phyloP scores from a whole-genome alignment of 1,140 invertebrate species.

The Lithobius niger region DNA sequence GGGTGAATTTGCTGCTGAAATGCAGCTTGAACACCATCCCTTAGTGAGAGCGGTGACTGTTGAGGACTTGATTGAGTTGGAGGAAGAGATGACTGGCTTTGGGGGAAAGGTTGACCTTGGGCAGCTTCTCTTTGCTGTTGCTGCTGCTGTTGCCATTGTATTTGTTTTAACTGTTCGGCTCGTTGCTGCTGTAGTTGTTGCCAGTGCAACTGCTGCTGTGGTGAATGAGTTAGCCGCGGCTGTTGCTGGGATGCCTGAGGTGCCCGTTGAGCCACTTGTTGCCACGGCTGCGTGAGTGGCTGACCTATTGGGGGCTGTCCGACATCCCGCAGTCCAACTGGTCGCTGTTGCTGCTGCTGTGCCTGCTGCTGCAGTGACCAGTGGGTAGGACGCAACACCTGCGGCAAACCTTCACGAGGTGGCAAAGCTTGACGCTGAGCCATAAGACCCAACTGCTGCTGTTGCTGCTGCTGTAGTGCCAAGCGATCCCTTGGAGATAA shows the following conservation, averaged over 20 bases:
- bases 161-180: constrained; percentile 15
- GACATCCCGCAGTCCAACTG: constrained; percentile 16
- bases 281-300: not conserved
- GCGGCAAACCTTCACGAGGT: constrained; percentile 3
- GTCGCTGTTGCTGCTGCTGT: constrained; percentile 27
- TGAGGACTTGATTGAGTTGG: no score
- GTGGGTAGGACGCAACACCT: constrained; percentile 11
- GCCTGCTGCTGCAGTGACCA: constrained; percentile 18
- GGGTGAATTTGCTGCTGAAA: no score
- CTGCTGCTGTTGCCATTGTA: constrained; percentile 19
- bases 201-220: constrained; percentile 17
- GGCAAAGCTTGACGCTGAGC: constrained; percentile 7
- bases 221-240: not conserved
- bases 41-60: no score
- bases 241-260: no score
- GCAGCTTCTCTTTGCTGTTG: no score
- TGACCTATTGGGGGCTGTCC: not conserved
- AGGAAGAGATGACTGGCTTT: no score
- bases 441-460: constrained; percentile 13
- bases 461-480: constrained; percentile 16
- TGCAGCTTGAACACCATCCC: no score
- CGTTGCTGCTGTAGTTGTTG: constrained; percentile 19
- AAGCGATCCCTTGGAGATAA: no score
- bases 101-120: no score
- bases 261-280: not conserved